Evolutionary conservation across 2,797 vertebrate genomes (phyloP).

Genomic region (Mormyrops boulengeri): DNA sequence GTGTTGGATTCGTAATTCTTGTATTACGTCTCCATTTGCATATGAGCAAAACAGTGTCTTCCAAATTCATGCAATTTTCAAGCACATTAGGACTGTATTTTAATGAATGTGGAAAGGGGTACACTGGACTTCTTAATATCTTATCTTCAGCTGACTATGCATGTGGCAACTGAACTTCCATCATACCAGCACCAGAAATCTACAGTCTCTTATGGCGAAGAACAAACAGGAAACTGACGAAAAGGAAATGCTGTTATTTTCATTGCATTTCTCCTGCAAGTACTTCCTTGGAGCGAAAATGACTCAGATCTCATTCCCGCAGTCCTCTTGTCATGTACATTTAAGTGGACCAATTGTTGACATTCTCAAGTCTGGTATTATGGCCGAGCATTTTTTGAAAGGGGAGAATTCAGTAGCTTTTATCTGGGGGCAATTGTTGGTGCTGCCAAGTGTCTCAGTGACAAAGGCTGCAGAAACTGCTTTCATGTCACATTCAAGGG

Average conservation of each 20-base stretch:
- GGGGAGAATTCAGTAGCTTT: background rate
- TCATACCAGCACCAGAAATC: background rate
- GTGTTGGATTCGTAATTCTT: background rate
- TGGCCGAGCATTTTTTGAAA: background rate
- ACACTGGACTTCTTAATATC: background rate
- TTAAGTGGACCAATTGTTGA: background rate
- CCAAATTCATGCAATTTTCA: background rate
- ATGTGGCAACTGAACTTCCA: background rate
- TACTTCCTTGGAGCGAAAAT: background rate
- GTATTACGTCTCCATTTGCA: background rate
- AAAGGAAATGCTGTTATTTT: background rate
- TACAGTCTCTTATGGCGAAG: background rate
- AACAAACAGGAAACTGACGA: background rate
- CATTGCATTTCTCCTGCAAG: background rate
- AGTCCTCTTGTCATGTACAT: constrained; percentile 2
- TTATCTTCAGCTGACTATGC: background rate
- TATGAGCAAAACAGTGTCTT: background rate
- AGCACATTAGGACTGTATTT: background rate
- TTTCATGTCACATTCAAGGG: background rate
- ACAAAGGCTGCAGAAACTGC: background rate
- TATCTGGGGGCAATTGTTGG: background rate
- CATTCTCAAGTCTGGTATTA: constrained; percentile 7
- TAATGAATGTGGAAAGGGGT: background rate
- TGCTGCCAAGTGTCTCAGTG: constrained; percentile 14
- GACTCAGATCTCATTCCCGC: constrained; percentile 2